These are phyloP conservation scores for Danio tinwini DNA, from an alignment of 2,797 vertebrate genomes.

Conservation along the genomic window DNA sequence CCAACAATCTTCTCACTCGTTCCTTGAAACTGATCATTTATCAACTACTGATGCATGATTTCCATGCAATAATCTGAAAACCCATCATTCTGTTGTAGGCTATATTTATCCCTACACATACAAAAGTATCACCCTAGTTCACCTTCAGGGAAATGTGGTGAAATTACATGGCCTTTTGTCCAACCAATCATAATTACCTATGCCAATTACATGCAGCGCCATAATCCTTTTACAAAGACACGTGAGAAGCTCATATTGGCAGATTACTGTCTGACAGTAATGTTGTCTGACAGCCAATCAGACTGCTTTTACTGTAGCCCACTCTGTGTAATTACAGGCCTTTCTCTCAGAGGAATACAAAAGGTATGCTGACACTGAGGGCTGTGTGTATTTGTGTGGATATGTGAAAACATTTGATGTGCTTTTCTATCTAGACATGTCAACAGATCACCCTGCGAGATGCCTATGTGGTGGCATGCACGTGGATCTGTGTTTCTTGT, in stretches of 20 bases:
- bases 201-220: constrained; percentile 52
- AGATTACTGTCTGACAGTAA: constrained; percentile 41
- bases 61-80: neutral
- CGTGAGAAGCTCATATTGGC: constrained; percentile 49
- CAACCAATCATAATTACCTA: constrained; percentile 48
- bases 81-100: too few relatives aligned
- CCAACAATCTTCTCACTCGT: too few relatives aligned
- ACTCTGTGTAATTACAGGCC: constrained; percentile 28
- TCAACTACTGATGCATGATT: neutral
- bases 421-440: constrained; percentile 26
- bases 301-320: constrained; percentile 19
- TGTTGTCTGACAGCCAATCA: constrained; percentile 43
- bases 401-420: constrained; percentile 30
- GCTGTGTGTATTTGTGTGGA: constrained; percentile 1
- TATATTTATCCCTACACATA: too few relatives aligned
- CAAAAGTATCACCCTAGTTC: neutral
- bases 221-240: constrained; percentile 55
- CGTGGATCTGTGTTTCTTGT: too few relatives aligned
- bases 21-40: too few relatives aligned
- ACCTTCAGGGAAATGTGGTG: constrained; percentile 34
- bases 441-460: constrained; percentile 24
- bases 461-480: neutral
- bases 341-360: constrained; percentile 18
- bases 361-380: neutral
- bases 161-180: constrained; percentile 49